These are phyloP conservation scores for Lordiphosa collinella DNA, from an alignment of 1,140 invertebrate species.

Conservation along the genomic window DNA sequence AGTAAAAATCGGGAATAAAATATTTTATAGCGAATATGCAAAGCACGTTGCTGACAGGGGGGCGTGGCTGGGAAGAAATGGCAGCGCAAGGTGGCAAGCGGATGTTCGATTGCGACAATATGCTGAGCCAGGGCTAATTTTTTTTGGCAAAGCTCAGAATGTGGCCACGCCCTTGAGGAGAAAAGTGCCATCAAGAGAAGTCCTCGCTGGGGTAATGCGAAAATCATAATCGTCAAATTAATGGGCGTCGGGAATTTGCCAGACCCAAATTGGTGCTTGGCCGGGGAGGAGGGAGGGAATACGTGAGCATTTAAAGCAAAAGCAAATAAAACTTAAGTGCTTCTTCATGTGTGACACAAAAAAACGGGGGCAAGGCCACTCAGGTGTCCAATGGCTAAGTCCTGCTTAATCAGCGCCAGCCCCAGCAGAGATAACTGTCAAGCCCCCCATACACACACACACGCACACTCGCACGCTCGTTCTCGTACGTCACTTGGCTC, in stretches of 20 bases:
- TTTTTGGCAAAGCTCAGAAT: slow-evolving; percentile 29
- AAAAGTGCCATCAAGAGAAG: slow-evolving; percentile 3
- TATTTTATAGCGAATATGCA: slow-evolving; percentile 62
- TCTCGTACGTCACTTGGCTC: slow-evolving; percentile 24
- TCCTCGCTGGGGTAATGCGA: slow-evolving; percentile 19
- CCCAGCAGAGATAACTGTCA: slow-evolving; percentile 24
- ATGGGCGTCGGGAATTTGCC: slow-evolving; percentile 49
- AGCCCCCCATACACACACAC: no score
- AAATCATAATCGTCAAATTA: slow-evolving; percentile 76
- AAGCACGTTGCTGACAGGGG: slow-evolving; percentile 68
- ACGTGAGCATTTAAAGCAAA: slow-evolving; percentile 70
- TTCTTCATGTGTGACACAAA: slow-evolving; percentile 23
- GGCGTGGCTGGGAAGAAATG: slow-evolving; percentile 42
- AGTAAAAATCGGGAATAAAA: slow-evolving; percentile 34
- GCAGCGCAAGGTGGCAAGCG: slow-evolving; percentile 31
- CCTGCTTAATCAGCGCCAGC: slow-evolving; percentile 42
- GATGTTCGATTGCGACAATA: slow-evolving; percentile 58
- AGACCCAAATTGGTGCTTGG: slow-evolving; percentile 51
- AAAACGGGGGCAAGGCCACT: slow-evolving; percentile 19
- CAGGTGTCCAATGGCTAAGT: slow-evolving; percentile 53
- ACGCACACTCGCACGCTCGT: no score
- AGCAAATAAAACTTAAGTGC: slow-evolving; percentile 70
- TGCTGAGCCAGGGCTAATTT: slow-evolving; percentile 50
- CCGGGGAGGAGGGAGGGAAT: slow-evolving; percentile 23
- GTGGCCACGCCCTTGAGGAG: slow-evolving; percentile 24